A percentile compares a stretch with the other conserved stretches of the same genome.
These are phyloP conservation scores for Protophormia terraenovae DNA, from an alignment of 2,888 invertebrate genomes.

Conservation along the genomic window DNA sequence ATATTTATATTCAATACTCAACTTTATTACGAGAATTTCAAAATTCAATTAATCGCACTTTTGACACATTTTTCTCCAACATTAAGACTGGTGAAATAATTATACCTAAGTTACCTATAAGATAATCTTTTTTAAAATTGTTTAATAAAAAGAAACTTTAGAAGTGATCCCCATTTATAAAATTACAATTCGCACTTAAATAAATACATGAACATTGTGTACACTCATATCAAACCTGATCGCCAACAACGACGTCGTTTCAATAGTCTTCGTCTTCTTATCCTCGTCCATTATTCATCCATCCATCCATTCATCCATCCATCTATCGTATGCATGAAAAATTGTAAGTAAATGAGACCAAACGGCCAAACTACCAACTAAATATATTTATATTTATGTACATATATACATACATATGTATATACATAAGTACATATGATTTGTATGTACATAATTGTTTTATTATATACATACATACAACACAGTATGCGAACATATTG, in stretches of 20 bases:
- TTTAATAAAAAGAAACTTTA: too few species aligned
- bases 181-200: not conserved
- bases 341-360: constrained; percentile 60
- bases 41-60: too few species aligned
- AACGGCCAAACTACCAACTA: constrained; percentile 61
- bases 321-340: constrained; percentile 32
- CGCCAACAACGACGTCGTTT: constrained; percentile 35
- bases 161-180: too few species aligned
- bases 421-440: not conserved
- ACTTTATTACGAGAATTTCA: too few species aligned
- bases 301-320: not conserved
- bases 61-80: too few species aligned
- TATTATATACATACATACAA: not conserved
- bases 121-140: too few species aligned
- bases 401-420: not conserved
- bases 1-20: too few species aligned
- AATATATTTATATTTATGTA: not conserved
- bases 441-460: not conserved
- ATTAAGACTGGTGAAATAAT: too few species aligned
- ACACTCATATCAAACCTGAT: constrained; percentile 1
- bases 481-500: constrained; percentile 55
- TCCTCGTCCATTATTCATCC: constrained; percentile 36
- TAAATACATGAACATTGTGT: not conserved
- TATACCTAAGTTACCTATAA: too few species aligned
- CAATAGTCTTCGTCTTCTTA: constrained; percentile 15